These are phyloP conservation scores for Stichopus horrens DNA, from an alignment of 53 echinoderm and acorn worm species.

Conservation along the genomic window DNA sequence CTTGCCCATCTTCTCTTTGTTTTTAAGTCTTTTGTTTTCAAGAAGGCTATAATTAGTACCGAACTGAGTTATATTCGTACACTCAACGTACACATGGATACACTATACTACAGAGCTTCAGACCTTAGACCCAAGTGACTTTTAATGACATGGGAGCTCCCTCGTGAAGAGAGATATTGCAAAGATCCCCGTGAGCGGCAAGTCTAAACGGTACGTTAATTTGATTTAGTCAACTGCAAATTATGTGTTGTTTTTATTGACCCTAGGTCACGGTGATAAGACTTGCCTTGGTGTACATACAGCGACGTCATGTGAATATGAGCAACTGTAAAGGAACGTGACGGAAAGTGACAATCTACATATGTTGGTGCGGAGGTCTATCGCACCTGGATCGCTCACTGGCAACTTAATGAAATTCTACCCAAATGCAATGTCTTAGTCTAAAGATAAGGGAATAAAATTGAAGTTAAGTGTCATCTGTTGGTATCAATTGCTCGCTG, in stretches of 20 bases:
- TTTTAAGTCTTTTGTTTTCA: no score
- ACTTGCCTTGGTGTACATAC: no score
- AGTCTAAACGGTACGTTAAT: neutral
- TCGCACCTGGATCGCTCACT: neutral
- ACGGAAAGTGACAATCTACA: no score
- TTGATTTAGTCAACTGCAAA: constrained; percentile 1
- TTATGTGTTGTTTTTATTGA: neutral
- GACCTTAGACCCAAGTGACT: neutral
- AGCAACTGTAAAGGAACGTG: no score
- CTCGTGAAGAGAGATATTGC: neutral
- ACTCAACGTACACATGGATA: neutral
- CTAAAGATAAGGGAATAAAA: no score
- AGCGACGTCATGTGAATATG: no score
- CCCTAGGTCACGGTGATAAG: neutral
- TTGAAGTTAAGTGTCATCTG: no score
- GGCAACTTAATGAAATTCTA: no score
- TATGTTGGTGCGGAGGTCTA: neutral
- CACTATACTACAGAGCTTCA: neutral
- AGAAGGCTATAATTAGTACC: no score
- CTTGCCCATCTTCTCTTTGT: constrained; percentile 24
- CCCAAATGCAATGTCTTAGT: no score
- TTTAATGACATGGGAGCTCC: neutral
- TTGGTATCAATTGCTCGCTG: no score
- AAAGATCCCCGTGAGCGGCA: neutral
- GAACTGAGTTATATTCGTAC: no score